These are phyloP conservation scores for Microhierax caerulescens DNA, from an alignment of 2,797 vertebrate genomes.

Conservation along the genomic window DNA sequence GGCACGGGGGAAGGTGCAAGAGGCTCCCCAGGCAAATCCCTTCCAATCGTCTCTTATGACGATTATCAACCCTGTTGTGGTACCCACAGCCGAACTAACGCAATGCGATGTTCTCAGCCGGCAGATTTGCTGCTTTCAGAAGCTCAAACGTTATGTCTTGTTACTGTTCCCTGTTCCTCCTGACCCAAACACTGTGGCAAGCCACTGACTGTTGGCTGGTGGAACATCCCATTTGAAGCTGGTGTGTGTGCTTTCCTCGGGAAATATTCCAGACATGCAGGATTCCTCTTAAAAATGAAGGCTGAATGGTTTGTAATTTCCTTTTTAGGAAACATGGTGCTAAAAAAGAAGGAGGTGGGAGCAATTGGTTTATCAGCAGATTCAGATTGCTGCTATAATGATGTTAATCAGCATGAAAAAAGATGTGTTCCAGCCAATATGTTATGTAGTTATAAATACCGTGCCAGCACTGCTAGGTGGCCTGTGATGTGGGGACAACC, in stretches of 20 bases:
- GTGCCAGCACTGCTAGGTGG: background rate
- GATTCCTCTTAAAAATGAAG: background rate
- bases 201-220: accelerated
- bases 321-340: background rate
- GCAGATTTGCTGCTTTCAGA: background rate
- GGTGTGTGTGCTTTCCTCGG: background rate
- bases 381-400: background rate
- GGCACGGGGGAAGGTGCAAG: background rate
- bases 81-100: background rate
- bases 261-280: background rate
- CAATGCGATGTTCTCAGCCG: background rate
- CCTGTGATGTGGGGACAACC: background rate
- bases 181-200: background rate
- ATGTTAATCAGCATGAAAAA: background rate
- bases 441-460: background rate
- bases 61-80: background rate
- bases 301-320: background rate
- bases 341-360: background rate
- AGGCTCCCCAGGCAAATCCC: background rate
- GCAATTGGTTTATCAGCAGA: background rate
- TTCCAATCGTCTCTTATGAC: accelerated
- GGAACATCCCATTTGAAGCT: background rate
- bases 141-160: background rate
- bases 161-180: background rate
- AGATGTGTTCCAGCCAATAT: background rate